Evolutionary conservation across 2,113 vertebrate species (phyloP), one percentile per base, ranked within the genome.

Genomic region (Arvicanthis niloticus): DNA sequence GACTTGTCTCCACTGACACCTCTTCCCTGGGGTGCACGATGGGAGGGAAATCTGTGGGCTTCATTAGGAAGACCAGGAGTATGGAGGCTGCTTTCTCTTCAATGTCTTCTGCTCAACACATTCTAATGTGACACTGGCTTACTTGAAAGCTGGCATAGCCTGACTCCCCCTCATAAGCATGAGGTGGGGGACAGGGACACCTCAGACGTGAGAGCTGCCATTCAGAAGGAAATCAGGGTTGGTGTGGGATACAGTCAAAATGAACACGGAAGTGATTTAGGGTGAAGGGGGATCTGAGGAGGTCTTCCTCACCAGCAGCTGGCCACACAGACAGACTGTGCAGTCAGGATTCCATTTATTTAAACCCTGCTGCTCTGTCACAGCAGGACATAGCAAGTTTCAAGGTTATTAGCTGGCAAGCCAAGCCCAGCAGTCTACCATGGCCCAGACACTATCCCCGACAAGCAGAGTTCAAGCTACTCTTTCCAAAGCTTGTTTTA

Each of bases 301-400:
- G 56, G 45, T 17, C 70, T 68, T 3, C 3, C 24, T 48, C 77
- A 60, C 40, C 12, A 48, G n/a, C 22, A 12, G 5, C 19, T 72
- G 21, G 26, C 58, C 34, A 12, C 26, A 7, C 62, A 58, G 13
- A 29, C 11, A 82, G 34, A 22, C 53, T 45, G 13, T 68, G 48
- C 53, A 42, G 17, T 0, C 0, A 0, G 15, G 24, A 29, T 12
- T 4, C 21, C 53, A 19, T 24, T n/a, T 76, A 4, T 37, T 21
- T 60, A 62, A 34, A 19, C 42, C 19, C 45, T 48, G 31, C 42
- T 29, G 26, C 73, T 95, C 45, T 37, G 22, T n/a, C 60, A 40
- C 77, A 78, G 31, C 3, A 53, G 40, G 89, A 13, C 60, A 12
- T 29, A 22, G 15, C 7, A 51, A 45, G 21, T 45, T 42, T 22